phyloP scores from a whole-genome alignment of 1,140 invertebrate genomes.

The Aphelinus certus region DNA sequence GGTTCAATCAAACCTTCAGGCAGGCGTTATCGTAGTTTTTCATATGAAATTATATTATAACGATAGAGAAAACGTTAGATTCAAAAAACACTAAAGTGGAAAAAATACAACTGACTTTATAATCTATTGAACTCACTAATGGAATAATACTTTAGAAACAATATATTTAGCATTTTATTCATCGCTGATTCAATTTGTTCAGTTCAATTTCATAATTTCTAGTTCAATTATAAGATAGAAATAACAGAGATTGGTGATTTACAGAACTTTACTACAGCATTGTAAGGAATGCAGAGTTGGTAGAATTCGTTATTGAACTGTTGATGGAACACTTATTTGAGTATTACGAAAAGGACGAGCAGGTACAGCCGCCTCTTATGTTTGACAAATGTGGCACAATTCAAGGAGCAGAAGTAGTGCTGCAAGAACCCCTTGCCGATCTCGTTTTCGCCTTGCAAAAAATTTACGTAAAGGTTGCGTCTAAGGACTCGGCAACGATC shows the following conservation, averaged over 20 bases:
- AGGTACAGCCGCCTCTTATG: slow-evolving; percentile 54
- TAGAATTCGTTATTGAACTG: slow-evolving; percentile 64
- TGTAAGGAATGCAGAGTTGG: slow-evolving; percentile 61
- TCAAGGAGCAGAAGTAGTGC: slow-evolving; percentile 53
- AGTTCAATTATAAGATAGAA: neutral
- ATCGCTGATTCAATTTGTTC: too few species aligned
- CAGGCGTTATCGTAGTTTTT: neutral
- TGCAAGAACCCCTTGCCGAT: slow-evolving; percentile 60
- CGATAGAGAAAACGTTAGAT: too few species aligned
- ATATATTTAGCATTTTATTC: too few species aligned
- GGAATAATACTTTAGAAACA: too few species aligned
- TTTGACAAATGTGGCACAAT: slow-evolving; percentile 64
- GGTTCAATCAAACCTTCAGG: too few species aligned
- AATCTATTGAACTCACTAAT: neutral
- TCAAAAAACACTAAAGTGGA: too few species aligned
- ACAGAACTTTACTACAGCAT: slow-evolving; percentile 59
- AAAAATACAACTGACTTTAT: too few species aligned
- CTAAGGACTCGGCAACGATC: slow-evolving; percentile 39
- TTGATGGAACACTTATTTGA: slow-evolving; percentile 64
- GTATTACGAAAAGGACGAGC: slow-evolving; percentile 60
- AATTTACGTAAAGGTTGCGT: slow-evolving; percentile 52
- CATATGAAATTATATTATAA: too few species aligned
- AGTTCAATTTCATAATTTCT: slow-evolving; percentile 4
- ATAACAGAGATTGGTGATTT: neutral
- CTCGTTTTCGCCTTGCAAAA: slow-evolving; percentile 58